These are phyloP conservation scores for Grammomys surdaster DNA, from an alignment of 2,113 vertebrate genomes.

Conservation along the genomic window DNA sequence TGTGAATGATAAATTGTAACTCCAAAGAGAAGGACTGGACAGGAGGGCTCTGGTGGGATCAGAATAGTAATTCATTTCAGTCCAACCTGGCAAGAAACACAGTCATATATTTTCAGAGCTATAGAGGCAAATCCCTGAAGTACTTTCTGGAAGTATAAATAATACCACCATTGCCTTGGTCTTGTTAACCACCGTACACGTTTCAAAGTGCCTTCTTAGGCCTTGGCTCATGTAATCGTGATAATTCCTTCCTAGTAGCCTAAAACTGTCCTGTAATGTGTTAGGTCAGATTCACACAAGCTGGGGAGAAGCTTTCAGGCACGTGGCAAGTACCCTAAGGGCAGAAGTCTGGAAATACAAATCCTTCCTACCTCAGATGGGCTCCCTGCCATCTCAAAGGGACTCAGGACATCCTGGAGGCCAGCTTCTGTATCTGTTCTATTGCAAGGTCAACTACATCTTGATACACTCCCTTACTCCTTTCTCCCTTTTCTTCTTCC, in stretches of 20 bases:
- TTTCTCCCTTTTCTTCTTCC: background rate
- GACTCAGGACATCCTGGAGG: background rate
- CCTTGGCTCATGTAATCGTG: slow-evolving; percentile 20
- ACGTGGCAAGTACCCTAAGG: background rate
- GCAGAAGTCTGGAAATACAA: slow-evolving; percentile 8
- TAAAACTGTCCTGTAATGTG: slow-evolving; percentile 6
- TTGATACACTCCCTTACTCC: background rate
- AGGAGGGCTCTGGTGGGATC: slow-evolving; percentile 77
- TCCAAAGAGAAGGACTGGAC: slow-evolving; percentile 62
- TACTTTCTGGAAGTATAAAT: slow-evolving; percentile 77
- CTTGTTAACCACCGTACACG: slow-evolving; percentile 61
- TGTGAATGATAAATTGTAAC: slow-evolving; percentile 76
- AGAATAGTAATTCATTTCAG: slow-evolving; percentile 80
- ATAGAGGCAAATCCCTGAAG: slow-evolving; percentile 76
- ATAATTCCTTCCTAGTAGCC: background rate
- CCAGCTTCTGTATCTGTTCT: background rate
- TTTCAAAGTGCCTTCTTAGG: slow-evolving; percentile 64
- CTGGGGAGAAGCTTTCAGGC: background rate
- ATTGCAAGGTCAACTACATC: background rate
- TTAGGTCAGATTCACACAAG: background rate
- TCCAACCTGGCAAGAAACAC: slow-evolving; percentile 60
- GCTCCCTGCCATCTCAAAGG: background rate
- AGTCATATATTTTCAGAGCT: slow-evolving; percentile 80
- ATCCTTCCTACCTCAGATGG: background rate
- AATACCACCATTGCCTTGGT: slow-evolving; percentile 68